Percentiles rank a stretch among this genome's conserved stretches.
These are phyloP conservation scores for Melangyna quadrimaculata DNA, from an alignment of 2,888 invertebrate species.

Conservation along the genomic window DNA sequence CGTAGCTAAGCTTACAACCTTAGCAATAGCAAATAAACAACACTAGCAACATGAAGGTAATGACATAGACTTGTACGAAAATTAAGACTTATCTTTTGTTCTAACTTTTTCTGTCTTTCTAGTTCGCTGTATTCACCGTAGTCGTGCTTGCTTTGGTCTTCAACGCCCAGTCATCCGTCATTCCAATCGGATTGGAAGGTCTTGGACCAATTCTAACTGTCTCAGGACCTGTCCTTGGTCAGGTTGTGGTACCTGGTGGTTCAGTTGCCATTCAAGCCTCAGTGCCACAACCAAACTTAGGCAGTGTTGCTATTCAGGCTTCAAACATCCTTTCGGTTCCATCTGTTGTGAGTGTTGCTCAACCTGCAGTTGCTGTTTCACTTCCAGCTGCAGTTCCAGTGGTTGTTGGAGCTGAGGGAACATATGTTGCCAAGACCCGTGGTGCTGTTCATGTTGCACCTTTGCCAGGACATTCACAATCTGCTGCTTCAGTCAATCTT, in stretches of 20 bases:
- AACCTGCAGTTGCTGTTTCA: constrained; percentile 7
- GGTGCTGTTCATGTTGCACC: constrained; percentile 45
- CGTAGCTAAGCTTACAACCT: neutral
- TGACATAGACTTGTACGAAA: neutral
- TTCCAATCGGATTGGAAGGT: constrained; percentile 22
- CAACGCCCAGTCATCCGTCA: constrained; percentile 37
- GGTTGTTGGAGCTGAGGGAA: constrained; percentile 37
- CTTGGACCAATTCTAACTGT: constrained; percentile 44
- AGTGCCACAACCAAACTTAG: neutral
- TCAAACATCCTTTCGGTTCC: neutral
- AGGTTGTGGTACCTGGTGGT: constrained; percentile 29
- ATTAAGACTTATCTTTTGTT: neutral
- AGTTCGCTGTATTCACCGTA: constrained; percentile 62
- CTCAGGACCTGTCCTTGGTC: constrained; percentile 14
- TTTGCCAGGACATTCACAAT: constrained; percentile 31
- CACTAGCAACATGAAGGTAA: constrained; percentile 21
- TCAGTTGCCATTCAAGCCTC: constrained; percentile 46
- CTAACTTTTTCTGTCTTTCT: neutral
- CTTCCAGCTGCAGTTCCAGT: constrained; percentile 8
- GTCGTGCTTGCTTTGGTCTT: constrained; percentile 56
- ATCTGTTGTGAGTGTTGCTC: neutral
- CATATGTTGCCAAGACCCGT: constrained; percentile 38
- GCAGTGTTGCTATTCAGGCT: constrained; percentile 24
- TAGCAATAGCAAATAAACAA: neutral
- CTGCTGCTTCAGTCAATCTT: constrained; percentile 35